Evolutionary conservation across 2,888 invertebrate genomes (phyloP).

Genomic region (Liposcelis brunnea): DNA sequence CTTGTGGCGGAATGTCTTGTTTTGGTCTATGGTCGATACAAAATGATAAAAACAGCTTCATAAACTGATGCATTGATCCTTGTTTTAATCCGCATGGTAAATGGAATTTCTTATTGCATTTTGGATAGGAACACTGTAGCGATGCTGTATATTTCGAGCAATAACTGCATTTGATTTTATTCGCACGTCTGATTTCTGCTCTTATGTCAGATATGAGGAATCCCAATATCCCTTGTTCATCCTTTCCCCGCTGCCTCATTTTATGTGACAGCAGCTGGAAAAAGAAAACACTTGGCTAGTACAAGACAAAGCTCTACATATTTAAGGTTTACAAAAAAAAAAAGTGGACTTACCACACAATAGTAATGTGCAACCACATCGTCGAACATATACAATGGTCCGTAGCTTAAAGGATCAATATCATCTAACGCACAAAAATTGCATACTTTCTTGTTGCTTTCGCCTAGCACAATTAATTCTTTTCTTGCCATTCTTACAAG

Average conservation of each 20-base stretch:
- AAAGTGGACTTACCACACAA: constrained; percentile 58
- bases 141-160: constrained; percentile 50
- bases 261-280: constrained; percentile 51
- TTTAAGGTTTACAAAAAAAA: not conserved
- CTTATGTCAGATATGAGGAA: constrained; percentile 52
- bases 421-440: constrained; percentile 34
- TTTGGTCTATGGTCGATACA: constrained; percentile 42
- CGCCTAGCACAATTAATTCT: too few relatives aligned
- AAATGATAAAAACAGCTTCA: constrained; percentile 41
- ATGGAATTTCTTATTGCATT: constrained; percentile 54
- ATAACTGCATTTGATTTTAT: constrained; percentile 38
- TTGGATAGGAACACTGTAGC: constrained; percentile 45
- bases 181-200: constrained; percentile 43
- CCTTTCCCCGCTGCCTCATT: constrained; percentile 46
- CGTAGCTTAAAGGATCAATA: constrained; percentile 36
- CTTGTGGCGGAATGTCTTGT: constrained; percentile 28
- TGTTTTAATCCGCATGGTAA: constrained; percentile 51
- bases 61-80: constrained; percentile 45
- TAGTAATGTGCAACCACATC: constrained; percentile 51
- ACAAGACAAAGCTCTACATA: not conserved
- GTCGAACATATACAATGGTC: constrained; percentile 35
- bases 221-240: constrained; percentile 52
- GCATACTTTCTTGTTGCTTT: constrained; percentile 24
- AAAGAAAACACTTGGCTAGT: constrained; percentile 13
- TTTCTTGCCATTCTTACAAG: too few relatives aligned